These are phyloP conservation scores for Macrocentrus cingulum DNA, from an alignment of 1,140 invertebrate species.

Conservation along the genomic window DNA sequence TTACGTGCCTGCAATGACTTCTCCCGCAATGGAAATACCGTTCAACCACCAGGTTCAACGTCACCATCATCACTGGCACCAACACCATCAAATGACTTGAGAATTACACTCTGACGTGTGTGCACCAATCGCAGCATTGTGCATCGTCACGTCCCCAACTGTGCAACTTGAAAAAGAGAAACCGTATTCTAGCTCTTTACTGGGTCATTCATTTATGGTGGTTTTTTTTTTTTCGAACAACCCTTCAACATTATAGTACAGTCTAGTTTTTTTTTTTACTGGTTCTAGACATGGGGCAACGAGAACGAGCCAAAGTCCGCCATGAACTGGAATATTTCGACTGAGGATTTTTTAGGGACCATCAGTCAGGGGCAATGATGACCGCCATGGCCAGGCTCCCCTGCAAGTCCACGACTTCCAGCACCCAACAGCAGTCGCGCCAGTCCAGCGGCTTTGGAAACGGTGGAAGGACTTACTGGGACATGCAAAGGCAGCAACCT, in stretches of 20 bases:
- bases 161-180: background rate
- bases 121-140: background rate
- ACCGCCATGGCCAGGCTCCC: conserved; percentile 57
- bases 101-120: background rate
- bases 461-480: conserved; percentile 46
- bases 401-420: conserved; percentile 45
- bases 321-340: conserved; percentile 28
- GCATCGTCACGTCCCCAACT: background rate
- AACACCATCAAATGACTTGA: background rate
- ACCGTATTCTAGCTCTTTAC: background rate
- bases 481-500: conserved; percentile 47
- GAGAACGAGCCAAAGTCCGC: no score
- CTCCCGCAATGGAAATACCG: conserved; percentile 3
- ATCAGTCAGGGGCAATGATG: conserved; percentile 48
- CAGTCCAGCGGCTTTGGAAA: conserved; percentile 28
- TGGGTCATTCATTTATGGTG: background rate
- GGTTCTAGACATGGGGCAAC: background rate
- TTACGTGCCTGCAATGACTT: no score
- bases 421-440: conserved; percentile 41
- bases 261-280: background rate
- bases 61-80: conserved; percentile 1
- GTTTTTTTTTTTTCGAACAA: background rate
- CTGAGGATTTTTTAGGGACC: background rate
- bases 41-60: conserved; percentile 7
- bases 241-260: background rate